phyloP scores from a whole-genome alignment of 2,888 invertebrate genomes.

The Caenorhabditis doughertyi region DNA sequence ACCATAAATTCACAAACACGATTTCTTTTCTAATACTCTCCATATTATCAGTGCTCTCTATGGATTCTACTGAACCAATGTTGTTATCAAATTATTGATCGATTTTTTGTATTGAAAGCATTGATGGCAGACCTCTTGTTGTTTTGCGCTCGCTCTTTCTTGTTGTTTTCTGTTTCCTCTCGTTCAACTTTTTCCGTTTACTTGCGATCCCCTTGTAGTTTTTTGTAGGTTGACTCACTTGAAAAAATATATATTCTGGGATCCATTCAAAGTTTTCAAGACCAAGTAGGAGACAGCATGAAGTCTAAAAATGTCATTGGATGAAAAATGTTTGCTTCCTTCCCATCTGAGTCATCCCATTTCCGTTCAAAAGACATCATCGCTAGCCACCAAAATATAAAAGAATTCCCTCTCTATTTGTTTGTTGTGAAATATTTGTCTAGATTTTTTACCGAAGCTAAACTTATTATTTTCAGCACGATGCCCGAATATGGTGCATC shows the following conservation, averaged over 20 bases:
- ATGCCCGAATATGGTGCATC: slow-evolving; percentile 75
- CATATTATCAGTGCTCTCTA: slow-evolving; percentile 21
- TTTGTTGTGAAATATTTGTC: slow-evolving; percentile 16
- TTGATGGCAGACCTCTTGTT: slow-evolving; percentile 33
- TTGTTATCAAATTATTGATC: slow-evolving; percentile 56
- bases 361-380: slow-evolving; percentile 19
- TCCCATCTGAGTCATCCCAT: slow-evolving; percentile 19
- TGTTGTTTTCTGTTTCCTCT: slow-evolving; percentile 34
- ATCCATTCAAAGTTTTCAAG: slow-evolving; percentile 3
- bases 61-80: slow-evolving; percentile 24
- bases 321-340: slow-evolving; percentile 3
- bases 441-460: background rate
- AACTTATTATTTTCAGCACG: slow-evolving; percentile 51
- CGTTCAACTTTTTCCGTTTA: slow-evolving; percentile 35
- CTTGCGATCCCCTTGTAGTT: slow-evolving; percentile 28
- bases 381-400: background rate
- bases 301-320: slow-evolving; percentile 1
- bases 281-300: background rate
- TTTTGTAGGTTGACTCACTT: slow-evolving; percentile 30
- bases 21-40: background rate
- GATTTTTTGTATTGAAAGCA: slow-evolving; percentile 22
- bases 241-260: slow-evolving; percentile 2
- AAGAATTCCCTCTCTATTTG: background rate
- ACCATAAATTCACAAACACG: slow-evolving; percentile 17
- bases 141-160: slow-evolving; percentile 17